Evolutionary conservation across 2,113 vertebrate species (phyloP), one percentile per base, ranked within the genome.

Genomic region (Campylomormyrus tamandua): DNA sequence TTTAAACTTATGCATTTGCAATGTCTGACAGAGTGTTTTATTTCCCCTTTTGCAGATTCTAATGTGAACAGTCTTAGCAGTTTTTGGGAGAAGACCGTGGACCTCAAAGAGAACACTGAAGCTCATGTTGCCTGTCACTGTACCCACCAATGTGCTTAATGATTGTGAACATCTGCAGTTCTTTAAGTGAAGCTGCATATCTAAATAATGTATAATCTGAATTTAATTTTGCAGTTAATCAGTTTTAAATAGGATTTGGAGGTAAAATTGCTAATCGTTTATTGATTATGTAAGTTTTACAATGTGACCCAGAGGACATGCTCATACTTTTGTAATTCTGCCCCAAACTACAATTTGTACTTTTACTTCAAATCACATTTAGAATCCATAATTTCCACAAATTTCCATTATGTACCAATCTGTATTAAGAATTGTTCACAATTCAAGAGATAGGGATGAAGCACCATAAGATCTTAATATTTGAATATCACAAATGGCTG

Each of bases 61-160:
- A 52, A 62, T 24, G 1, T 93, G 90, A 92, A 83, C 17, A 74
- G 11, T 15, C 46, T 80, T 21, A 91, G 9, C 84, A 91, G n/a
- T 87, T 52, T 93, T 83, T 92, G 31, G 9, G 92, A 94, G 9
- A 93, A 92, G 89, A 94, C 92, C 9, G 87, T 94, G 39, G 96
- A 96, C 91, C 5, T 96, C 56, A 95, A 45, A 31, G 94, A 94
- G 49, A 90, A 62, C 9, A n/a, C 92, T 10, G 90, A 94, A 35
- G 94, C 94, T 83, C 95, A 96, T 90, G 77, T 95, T 19, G 94
- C 93, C 70, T 96, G 96, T 88, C 93, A 88, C 90, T 96, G 96
- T 88, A 92, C 90, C 45, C 70, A 93, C 35, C 92, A 94, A 84
- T 96, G 95, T 87, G 89, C 90, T 90, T 96, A 95, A 91, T 77